Evolutionary conservation across 2,888 invertebrate species (phyloP).

Genomic region (Acholoe squamosa): DNA sequence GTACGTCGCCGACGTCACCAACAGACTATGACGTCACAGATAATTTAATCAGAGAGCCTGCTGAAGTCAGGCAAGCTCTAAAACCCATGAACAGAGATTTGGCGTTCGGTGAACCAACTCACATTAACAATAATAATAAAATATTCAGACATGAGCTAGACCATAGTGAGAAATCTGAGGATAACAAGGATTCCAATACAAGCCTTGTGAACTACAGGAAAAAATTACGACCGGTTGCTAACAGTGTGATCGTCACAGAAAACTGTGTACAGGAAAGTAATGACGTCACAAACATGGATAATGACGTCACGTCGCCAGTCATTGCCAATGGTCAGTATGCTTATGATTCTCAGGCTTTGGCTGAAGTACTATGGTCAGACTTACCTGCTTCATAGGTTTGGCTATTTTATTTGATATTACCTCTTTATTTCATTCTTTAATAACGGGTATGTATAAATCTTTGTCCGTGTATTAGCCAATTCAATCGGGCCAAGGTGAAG

Average conservation of each 20-base stretch:
- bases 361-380: not conserved
- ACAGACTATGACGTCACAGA: slow-evolving; percentile 53
- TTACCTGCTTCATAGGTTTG: not conserved
- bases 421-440: not conserved
- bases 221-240: slow-evolving; percentile 9
- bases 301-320: not conserved
- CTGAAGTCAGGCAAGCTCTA: not conserved
- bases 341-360: not conserved
- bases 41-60: not conserved
- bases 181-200: not conserved
- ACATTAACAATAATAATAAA: slow-evolving; percentile 29
- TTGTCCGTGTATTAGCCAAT: not conserved
- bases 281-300: slow-evolving; percentile 13
- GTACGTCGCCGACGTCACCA: not conserved
- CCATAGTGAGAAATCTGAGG: not conserved
- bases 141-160: slow-evolving; percentile 9
- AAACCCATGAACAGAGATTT: not conserved
- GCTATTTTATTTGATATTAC: not conserved
- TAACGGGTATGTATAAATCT: not conserved
- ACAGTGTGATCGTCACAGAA: not conserved
- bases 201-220: slow-evolving; percentile 15
- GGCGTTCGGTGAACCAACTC: not conserved
- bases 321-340: slow-evolving; percentile 17
- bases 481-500: not conserved
- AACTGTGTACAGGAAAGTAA: not conserved